Conservation (phyloP, 1,140 invertebrate species). For the Caligus rogercresseyi region DNA sequence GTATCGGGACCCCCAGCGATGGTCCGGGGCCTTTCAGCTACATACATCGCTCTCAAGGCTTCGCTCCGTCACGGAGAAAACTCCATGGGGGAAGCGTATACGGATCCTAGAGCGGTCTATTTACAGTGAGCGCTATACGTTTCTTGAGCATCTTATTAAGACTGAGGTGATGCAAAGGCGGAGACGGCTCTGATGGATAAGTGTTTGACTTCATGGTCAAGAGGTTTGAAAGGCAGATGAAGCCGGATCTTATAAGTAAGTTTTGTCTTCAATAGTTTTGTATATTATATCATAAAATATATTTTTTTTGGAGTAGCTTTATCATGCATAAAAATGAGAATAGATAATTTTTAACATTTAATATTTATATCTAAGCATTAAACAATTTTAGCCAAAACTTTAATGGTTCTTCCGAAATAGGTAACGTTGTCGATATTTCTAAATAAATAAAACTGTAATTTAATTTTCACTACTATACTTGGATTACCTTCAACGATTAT, state of each 20-base stretch:
- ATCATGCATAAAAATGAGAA: too few species aligned
- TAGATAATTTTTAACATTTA: too few species aligned
- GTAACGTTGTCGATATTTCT: too few species aligned
- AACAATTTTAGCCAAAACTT: too few species aligned
- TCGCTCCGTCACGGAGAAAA: background rate
- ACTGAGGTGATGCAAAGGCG: background rate
- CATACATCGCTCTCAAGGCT: conserved; percentile 38
- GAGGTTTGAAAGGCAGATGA: background rate
- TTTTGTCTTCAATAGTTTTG: too few species aligned
- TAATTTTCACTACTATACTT: too few species aligned
- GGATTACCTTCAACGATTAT: too few species aligned
- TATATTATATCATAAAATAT: too few species aligned
- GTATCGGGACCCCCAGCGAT: conserved; percentile 35
- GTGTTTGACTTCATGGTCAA: conserved; percentile 1
- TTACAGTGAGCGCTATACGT: conserved; percentile 4
- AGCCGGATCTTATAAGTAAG: conserved; percentile 13
- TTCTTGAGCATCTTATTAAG: background rate
- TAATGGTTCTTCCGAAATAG: too few species aligned
- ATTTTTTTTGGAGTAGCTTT: too few species aligned
- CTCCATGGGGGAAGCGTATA: background rate
- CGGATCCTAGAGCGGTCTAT: conserved; percentile 12
- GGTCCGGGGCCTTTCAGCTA: conserved; percentile 37
- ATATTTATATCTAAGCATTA: background rate
- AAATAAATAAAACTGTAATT: too few species aligned
- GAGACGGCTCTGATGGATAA: conserved; percentile 7